Conservation (phyloP, 2,797 vertebrate species). For the Nannoperca obscura region DNA sequence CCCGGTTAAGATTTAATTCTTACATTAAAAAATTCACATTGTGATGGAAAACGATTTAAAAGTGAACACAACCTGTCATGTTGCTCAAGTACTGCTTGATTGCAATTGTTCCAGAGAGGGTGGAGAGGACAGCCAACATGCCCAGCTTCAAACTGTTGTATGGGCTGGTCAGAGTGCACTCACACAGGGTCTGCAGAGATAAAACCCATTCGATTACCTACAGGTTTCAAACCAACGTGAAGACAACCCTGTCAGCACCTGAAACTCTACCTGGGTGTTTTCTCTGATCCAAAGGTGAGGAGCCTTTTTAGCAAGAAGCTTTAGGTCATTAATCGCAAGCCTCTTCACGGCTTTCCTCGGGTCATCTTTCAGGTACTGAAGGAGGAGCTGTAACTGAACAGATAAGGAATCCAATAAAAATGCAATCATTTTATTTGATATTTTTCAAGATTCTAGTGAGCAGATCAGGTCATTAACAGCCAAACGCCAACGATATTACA, state of each 20-base stretch:
- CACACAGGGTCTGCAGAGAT: conserved; percentile 90
- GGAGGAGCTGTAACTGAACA: conserved; percentile 91
- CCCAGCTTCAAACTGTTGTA: conserved; percentile 95
- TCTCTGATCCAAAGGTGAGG: conserved; percentile 97
- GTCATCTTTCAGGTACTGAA: conserved; percentile 95
- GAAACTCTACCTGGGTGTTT: conserved; percentile 91
- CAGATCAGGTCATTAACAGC: neutral
- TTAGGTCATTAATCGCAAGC: conserved; percentile 92
- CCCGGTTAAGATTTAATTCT: neutral
- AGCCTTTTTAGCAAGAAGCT: conserved; percentile 94
- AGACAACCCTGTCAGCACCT: neutral
- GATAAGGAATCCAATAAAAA: neutral
- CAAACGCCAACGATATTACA: neutral
- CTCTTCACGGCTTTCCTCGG: conserved; percentile 96
- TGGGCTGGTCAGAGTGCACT: conserved; percentile 94
- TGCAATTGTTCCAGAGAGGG: conserved; percentile 93
- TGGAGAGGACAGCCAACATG: conserved; percentile 94
- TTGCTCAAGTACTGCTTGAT: conserved; percentile 94
- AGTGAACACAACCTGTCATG: conserved; percentile 82
- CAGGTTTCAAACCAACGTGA: neutral
- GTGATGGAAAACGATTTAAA: neutral
- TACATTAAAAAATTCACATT: neutral
- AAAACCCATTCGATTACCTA: neutral
- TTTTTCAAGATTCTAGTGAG: too few relatives aligned
- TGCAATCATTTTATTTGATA: neutral